Evolutionary conservation across 2,888 invertebrate species (phyloP), one percentile per base, ranked within the genome.

Genomic region (Hypercompe scribonia): DNA sequence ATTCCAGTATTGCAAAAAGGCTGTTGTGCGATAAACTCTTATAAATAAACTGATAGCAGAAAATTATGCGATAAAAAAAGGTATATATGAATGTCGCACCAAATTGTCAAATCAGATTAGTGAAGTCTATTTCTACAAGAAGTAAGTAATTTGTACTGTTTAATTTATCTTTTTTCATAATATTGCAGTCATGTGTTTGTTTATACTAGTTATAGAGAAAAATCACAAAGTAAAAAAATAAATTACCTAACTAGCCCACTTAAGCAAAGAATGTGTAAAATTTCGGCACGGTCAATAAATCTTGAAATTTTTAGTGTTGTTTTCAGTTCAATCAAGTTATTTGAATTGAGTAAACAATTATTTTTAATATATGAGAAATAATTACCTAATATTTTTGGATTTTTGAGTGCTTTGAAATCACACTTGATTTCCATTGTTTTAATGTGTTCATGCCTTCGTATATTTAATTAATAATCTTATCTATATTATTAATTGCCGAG

Each of bases 51-150:
- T 58, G 85, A 81, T 84, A 84, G 33, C 66, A 63, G 61, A 77
- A 24, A 76, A 76, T 86, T 80, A 87, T 75, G 81, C 74, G 89
- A 89, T 89, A 89, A 86, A 76, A 71, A 46, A 77, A 80, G 83
- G 87, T 89, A 89, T 87, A 89, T 83, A 88, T 80, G 74, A 73
- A 68, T 70, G 78, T 70, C 77, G 70, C 58, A 11, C 34, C 54
- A 63, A 70, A 75, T 74, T 71, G 73, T 61, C 34, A 65, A 10
- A 77, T 64, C 75, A 84, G 67, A 81, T 77, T 81, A 75, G 70
- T 66, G 31, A 31, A 74, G 80, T 69, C 75, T 76, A n/a, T 82
- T 70, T 74, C 58, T 28, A 73, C 77, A 73, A 77, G 76, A 21
- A 33, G 24, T 68, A 58, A 33, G 36, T 58, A 58, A 65, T 61